Base-by-base conservation (phyloP, 2,797 vertebrate genomes). In the Coregonus sp. region DNA sequence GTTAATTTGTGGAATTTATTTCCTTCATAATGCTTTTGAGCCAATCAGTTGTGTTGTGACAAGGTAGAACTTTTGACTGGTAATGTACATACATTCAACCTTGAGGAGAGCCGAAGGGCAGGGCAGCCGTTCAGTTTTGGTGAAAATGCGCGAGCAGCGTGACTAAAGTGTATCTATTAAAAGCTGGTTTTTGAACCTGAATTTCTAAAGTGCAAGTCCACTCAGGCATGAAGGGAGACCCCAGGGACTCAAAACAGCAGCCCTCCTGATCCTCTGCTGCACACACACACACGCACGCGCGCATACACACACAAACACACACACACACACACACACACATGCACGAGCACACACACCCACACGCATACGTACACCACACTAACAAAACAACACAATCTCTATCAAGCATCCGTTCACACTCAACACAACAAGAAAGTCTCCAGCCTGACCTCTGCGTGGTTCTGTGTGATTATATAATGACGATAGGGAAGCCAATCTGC, bases 401-500 rank as follows among this genome's bases (percentile, higher is more conserved):
- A 50, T 73, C 76, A 75, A 61, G 78, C 56, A 20, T 61, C 63
- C 50, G 74, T 76, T 74, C 81, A 68, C 77, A 61, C 76, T 72
- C 65, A 68, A 63, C 66, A 74, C 15, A 54, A 15, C 56, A 15
- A 20, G 11, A 4, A 56, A 7, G 66, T 35, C 65, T 84, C 66
- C 88, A 84, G 85, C 80, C 85, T 89, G 86, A 90, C 86, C 86
- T 77, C 84, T 15, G 73, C 78, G 31, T 35, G 72, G 82, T 83
- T 76, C 83, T 1, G 71, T 65, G 14, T 83, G 88, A 82, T 73
- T 81, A 78, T 86, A 88, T 89, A 87, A 89, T 75, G 80, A 80
- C 47, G 29, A 75, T 74, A 54, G 71, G 76, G 68, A 40, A 47
- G 35, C 15, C n/a, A 33, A 35, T 25, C 76, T 80, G 81, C 77